Evolutionary conservation across 2,797 vertebrate species (phyloP).

Genomic region (Furcifer pardalis): DNA sequence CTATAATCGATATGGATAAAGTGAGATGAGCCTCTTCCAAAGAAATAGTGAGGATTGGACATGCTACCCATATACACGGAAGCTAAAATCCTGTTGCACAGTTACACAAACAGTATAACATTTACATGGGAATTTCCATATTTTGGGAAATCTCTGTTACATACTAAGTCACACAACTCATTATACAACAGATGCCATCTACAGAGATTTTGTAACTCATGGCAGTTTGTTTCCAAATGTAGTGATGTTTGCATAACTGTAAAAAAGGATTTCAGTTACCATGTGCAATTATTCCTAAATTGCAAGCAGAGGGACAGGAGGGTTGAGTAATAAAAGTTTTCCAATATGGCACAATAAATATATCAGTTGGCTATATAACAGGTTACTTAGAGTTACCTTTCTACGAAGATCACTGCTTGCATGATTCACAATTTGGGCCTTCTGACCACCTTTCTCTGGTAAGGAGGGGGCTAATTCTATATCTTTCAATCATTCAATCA

Average conservation of each 20-base stretch:
- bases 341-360: not conserved
- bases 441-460: not conserved
- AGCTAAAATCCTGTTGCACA: no score
- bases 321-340: not conserved
- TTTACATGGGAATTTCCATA: no score
- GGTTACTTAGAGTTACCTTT: not conserved
- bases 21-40: not conserved
- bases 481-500: not conserved
- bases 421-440: not conserved
- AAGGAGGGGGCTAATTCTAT: not conserved
- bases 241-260: no score
- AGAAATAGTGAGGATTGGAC: not conserved
- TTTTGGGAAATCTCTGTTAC: no score
- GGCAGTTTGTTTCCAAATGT: no score
- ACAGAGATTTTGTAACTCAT: no score
- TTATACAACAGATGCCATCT: no score
- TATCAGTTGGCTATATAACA: not conserved
- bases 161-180: no score
- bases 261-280: no score
- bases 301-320: not conserved
- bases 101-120: no score
- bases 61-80: not conserved
- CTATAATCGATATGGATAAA: not conserved
- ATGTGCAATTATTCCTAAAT: not conserved
- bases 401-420: not conserved